Base-by-base conservation (phyloP, 2,888 invertebrate genomes). In the Drosophila diplacantha region DNA sequence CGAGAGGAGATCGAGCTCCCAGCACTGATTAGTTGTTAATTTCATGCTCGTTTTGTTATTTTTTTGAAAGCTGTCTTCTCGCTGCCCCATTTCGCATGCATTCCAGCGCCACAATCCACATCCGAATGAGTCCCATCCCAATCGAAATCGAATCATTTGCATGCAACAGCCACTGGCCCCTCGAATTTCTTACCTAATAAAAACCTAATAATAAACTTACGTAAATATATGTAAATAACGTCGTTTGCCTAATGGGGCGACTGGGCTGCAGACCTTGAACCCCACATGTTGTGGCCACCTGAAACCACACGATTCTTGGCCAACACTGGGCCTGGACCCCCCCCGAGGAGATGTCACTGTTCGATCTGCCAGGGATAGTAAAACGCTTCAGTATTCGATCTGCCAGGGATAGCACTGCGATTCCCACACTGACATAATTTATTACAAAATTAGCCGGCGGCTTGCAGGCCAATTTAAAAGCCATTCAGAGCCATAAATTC, bases 1-100 rank as follows among this genome's bases (percentile, higher is more conserved):
- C 35, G 8, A 37, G 51, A 29, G 50, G 37, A 22, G 44, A 46
- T 29, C 50, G 22, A 20, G 37, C 43, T 52, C 65, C 54, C 63
- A 75, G 78, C 76, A 78, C 78, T 79, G 78, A 79, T 79, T 79
- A 79, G 82, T 81, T 80, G 44, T 80, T 68, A 67, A 71, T 52
- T 53, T 69, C 70, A 69, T 72, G 14, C 2, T 44, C 44, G 44
- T 18, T 44, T 29, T 29, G 44, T 39, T 49, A 39, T 43, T 37
- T 51, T 60, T 56, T 44, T 44, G 43, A 4, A 22, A 35, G 12
- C 31, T 16, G n/a, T 50, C 12, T 20, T 52, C n/a, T 18, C 31
- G 44, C 34, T 12, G 16, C 55, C 39, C 49, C 44, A 49, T 73
- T 66, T 58, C 44, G 57, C 58, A 55, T 54, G 66, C 55, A 51